A percentile compares a stretch with the other conserved stretches of the same genome.
Conservation (phyloP, 2,113 vertebrate species). For the Oreochromis tanganicae region DNA sequence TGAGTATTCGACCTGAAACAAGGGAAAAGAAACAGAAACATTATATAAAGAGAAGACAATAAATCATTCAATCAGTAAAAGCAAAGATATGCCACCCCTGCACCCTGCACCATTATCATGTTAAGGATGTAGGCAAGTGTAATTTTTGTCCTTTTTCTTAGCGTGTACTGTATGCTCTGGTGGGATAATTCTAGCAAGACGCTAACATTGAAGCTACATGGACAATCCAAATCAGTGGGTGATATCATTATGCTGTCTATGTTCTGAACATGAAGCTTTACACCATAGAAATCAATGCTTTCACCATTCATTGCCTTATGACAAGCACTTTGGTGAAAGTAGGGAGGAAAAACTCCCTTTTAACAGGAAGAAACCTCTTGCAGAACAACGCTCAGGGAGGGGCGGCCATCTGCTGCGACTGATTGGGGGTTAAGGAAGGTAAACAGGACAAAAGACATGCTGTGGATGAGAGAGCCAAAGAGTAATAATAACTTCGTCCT, state of each 20-base stretch:
- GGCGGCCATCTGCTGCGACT: no score
- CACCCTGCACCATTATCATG: neutral
- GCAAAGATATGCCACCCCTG: neutral
- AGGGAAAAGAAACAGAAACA: neutral
- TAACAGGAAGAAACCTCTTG: no score
- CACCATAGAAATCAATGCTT: neutral
- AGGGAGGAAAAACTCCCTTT: neutral
- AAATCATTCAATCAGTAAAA: neutral
- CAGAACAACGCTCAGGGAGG: no score
- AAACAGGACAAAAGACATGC: no score
- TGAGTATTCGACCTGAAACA: constrained; percentile 66
- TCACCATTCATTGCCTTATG: neutral
- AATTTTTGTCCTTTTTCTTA: neutral
- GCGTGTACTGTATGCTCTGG: neutral
- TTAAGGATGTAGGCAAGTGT: neutral
- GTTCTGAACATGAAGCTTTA: neutral
- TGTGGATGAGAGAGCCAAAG: no score
- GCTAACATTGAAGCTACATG: neutral
- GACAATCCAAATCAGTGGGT: neutral
- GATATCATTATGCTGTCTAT: neutral
- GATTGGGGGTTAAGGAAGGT: no score
- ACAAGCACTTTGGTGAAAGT: neutral
- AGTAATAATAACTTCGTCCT: no score
- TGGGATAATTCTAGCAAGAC: neutral
- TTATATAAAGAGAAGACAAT: neutral